Percentiles rank a stretch among this genome's conserved stretches.
Evolutionary conservation across 2,888 invertebrate species (phyloP).

Genomic region (Heliothis peltigera): DNA sequence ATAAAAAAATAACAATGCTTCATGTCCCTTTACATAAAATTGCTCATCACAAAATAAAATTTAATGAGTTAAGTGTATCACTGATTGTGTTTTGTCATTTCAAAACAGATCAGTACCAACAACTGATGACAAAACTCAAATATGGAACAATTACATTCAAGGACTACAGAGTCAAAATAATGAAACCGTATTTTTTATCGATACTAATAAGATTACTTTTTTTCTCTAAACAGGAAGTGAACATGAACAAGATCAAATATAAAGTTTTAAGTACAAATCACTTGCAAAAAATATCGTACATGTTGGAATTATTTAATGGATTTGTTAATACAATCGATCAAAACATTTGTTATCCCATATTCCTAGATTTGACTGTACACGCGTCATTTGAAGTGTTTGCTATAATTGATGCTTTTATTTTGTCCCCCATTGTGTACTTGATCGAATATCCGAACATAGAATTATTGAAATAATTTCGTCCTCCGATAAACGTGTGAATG

Average conservation of each 20-base stretch:
- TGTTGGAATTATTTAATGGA: neutral
- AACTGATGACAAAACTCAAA: slow-evolving; percentile 14
- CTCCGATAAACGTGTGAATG: slow-evolving; percentile 36
- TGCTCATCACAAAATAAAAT: neutral
- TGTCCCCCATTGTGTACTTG: slow-evolving; percentile 33
- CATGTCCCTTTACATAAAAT: slow-evolving; percentile 8
- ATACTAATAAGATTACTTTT: slow-evolving; percentile 23
- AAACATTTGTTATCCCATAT: slow-evolving; percentile 12
- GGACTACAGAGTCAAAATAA: slow-evolving; percentile 24
- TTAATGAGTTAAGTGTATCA: neutral
- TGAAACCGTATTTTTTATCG: slow-evolving; percentile 14
- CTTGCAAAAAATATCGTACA: slow-evolving; percentile 8
- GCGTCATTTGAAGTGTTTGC: slow-evolving; percentile 1
- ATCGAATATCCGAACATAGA: slow-evolving; percentile 23
- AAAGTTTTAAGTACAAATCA: slow-evolving; percentile 30
- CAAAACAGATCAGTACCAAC: slow-evolving; percentile 2
- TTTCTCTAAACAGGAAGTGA: slow-evolving; percentile 7
- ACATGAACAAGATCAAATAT: slow-evolving; percentile 21
- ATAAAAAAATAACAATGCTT: slow-evolving; percentile 10
- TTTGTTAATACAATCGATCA: slow-evolving; percentile 4
- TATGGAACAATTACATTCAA: slow-evolving; percentile 17
- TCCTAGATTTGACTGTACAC: slow-evolving; percentile 18
- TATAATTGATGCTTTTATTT: slow-evolving; percentile 2
- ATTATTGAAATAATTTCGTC: slow-evolving; percentile 38
- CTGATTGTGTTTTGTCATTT: neutral